A percentile compares a stretch with the other conserved stretches of the same genome.
Evolutionary conservation across 2,113 vertebrate species (phyloP).

Genomic region (Cygnus atratus): DNA sequence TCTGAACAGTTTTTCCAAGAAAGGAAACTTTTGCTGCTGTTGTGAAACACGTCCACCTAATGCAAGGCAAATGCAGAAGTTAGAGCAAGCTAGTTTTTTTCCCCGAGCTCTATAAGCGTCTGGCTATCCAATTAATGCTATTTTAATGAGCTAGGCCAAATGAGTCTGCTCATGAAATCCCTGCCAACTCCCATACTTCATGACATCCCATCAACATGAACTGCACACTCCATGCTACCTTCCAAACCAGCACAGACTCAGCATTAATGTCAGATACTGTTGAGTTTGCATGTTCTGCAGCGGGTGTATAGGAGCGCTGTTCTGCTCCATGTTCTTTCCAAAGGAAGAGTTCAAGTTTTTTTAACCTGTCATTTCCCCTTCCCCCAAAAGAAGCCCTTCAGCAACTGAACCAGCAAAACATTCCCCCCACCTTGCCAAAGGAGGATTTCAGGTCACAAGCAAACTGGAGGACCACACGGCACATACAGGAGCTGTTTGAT

Average conservation of each 20-base stretch:
- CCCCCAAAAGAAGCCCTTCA: background rate
- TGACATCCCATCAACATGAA: background rate
- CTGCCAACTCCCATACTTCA: background rate
- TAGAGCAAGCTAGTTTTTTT: background rate
- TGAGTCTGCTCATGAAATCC: background rate
- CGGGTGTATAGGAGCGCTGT: background rate
- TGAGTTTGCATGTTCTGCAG: background rate
- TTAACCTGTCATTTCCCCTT: background rate
- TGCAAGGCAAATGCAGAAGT: rapidly evolving
- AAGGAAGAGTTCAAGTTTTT: background rate
- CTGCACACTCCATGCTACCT: background rate
- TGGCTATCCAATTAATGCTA: background rate
- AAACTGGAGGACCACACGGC: background rate
- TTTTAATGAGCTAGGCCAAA: background rate
- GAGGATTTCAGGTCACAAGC: background rate
- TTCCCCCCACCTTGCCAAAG: background rate
- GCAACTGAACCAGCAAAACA: background rate
- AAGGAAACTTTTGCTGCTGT: background rate
- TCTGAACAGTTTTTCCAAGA: background rate
- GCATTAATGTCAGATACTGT: background rate
- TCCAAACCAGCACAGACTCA: background rate
- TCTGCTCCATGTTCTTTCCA: background rate
- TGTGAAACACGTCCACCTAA: background rate
- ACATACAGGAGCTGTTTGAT: background rate
- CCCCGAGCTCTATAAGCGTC: background rate